These are phyloP conservation scores for Laupala kohalensis DNA, from an alignment of 1,140 invertebrate genomes.

Conservation along the genomic window DNA sequence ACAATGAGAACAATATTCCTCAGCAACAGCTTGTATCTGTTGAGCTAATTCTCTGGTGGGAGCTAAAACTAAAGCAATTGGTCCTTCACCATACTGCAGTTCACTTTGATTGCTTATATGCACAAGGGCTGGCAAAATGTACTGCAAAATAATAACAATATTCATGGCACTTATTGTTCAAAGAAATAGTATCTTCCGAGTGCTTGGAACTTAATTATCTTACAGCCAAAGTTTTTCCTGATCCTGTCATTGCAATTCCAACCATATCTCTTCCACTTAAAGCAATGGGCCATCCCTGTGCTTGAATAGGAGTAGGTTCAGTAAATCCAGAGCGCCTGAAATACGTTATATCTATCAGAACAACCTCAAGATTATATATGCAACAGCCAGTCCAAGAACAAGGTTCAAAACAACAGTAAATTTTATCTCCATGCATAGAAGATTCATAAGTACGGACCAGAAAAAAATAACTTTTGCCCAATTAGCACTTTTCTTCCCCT, in stretches of 20 bases:
- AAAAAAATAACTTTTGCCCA: too few species aligned
- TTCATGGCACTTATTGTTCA: conserved; percentile 25
- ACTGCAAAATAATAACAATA: conserved; percentile 34
- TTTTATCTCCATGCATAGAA: too few species aligned
- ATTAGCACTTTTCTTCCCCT: too few species aligned
- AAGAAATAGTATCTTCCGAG: neutral
- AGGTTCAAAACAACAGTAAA: too few species aligned
- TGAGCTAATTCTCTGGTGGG: conserved; percentile 94
- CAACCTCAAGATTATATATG: too few species aligned
- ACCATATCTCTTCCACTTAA: conserved; percentile 82
- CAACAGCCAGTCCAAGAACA: too few species aligned
- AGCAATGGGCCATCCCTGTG: conserved; percentile 86
- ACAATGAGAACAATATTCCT: conserved; percentile 72
- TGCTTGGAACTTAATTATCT: neutral
- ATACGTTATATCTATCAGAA: neutral
- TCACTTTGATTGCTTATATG: conserved; percentile 76
- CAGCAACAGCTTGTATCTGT: conserved; percentile 92
- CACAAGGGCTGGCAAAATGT: conserved; percentile 71
- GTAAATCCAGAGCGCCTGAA: conserved; percentile 58
- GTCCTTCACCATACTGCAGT: conserved; percentile 68
- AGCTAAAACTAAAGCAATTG: conserved; percentile 83
- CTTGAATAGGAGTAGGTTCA: conserved; percentile 77
- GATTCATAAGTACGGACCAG: too few species aligned
- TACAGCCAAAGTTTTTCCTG: conserved; percentile 56
- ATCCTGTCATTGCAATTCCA: conserved; percentile 90